A percentile compares a stretch with the other conserved stretches of the same genome.
Evolutionary conservation across 1,140 invertebrate genomes (phyloP).

Genomic region (Drosophila erecta): DNA sequence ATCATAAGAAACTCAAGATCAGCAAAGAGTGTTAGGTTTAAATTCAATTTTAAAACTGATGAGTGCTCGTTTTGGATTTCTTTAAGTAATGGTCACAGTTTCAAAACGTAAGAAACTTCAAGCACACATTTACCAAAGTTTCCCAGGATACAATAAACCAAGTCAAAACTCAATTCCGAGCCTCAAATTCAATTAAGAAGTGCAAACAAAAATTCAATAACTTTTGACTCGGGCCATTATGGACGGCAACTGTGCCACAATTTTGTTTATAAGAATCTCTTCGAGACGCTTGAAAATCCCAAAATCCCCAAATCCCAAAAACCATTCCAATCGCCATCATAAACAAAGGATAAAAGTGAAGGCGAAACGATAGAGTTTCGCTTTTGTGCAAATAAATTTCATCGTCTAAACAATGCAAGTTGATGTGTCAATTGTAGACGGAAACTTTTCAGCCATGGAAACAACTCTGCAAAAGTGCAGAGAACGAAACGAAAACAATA

Average conservation of each 20-base stretch:
- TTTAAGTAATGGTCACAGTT: too few relatives aligned
- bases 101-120: neutral
- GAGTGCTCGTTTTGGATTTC: too few relatives aligned
- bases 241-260: slow-evolving; percentile 37
- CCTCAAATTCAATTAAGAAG: slow-evolving; percentile 34
- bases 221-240: slow-evolving; percentile 21
- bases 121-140: neutral
- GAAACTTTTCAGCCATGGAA: slow-evolving; percentile 24
- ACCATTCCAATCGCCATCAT: slow-evolving; percentile 31
- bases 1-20: neutral
- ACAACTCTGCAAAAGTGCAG: neutral
- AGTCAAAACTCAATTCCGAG: neutral
- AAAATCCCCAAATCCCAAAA: slow-evolving; percentile 32
- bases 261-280: slow-evolving; percentile 62
- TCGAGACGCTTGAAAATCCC: slow-evolving; percentile 9
- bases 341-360: slow-evolving; percentile 31
- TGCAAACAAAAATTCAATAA: slow-evolving; percentile 46
- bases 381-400: slow-evolving; percentile 54
- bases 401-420: slow-evolving; percentile 69
- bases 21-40: neutral
- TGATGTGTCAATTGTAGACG: slow-evolving; percentile 65
- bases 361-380: slow-evolving; percentile 26
- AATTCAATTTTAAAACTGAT: neutral
- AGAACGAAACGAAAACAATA: slow-evolving; percentile 19
- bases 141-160: neutral